phyloP scores from a whole-genome alignment of 1,140 invertebrate genomes.

The Laupala kohalensis region DNA sequence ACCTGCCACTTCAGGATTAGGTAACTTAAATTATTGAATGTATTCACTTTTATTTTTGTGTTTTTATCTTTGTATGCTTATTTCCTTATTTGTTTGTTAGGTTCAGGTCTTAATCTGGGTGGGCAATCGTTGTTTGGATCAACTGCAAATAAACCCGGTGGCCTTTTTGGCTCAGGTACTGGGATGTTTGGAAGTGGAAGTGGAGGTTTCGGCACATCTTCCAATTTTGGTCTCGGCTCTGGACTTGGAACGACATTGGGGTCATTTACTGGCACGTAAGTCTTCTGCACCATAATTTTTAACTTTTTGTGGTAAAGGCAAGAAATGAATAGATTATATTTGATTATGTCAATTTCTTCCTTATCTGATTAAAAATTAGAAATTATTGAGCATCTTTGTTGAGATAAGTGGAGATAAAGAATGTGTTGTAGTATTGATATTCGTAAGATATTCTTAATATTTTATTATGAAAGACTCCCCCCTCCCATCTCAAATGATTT shows the following conservation, averaged over 20 bases:
- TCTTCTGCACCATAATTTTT: no score
- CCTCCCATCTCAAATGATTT: no score
- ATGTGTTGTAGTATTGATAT: no score
- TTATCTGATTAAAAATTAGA: no score
- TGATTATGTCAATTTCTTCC: no score
- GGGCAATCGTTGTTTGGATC: conserved; percentile 33
- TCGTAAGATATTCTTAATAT: no score
- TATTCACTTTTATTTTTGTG: neutral
- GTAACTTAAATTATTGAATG: neutral
- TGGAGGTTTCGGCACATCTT: conserved; percentile 22
- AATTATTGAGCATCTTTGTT: neutral
- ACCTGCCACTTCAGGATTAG: conserved; percentile 2
- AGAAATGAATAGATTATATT: no score
- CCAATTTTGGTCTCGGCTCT: conserved; percentile 24
- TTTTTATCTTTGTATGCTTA: neutral
- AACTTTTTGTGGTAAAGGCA: no score
- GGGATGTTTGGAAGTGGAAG: conserved; percentile 15
- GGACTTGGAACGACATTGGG: conserved; percentile 25
- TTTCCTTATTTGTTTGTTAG: conserved; percentile 11
- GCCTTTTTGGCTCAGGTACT: conserved; percentile 39
- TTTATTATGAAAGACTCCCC: no score
- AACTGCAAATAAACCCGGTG: conserved; percentile 31
- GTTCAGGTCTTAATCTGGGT: conserved; percentile 30
- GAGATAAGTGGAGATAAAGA: neutral
- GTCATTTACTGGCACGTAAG: no score